phyloP scores from a whole-genome alignment of 2,797 vertebrate genomes.

The Notolepis coatsorum region DNA sequence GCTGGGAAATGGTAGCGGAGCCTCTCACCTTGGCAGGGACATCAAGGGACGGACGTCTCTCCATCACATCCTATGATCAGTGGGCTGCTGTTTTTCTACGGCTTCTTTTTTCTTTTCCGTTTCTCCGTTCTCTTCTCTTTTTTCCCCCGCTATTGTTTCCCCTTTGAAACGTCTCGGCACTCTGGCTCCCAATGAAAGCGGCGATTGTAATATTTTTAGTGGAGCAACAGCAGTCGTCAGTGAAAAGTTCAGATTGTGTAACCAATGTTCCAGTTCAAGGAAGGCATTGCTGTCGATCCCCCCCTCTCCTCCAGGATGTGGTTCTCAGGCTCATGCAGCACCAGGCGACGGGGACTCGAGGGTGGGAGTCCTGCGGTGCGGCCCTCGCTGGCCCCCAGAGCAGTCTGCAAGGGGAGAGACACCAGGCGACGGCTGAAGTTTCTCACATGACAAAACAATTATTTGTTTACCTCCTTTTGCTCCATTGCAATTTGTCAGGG shows the following conservation, averaged over 20 bases:
- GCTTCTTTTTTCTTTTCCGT: constrained; percentile 64
- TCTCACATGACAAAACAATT: constrained; percentile 80
- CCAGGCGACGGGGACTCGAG: constrained; percentile 75
- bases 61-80: constrained; percentile 75
- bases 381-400: constrained; percentile 67
- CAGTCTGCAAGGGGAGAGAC: constrained; percentile 77
- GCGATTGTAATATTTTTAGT: constrained; percentile 83
- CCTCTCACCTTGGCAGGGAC: constrained; percentile 77
- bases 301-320: constrained; percentile 83
- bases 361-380: constrained; percentile 78
- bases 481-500: constrained; percentile 57
- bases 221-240: constrained; percentile 79
- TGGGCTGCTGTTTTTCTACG: constrained; percentile 68
- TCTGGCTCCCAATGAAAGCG: constrained; percentile 82
- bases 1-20: constrained; percentile 74
- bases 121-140: too few species aligned
- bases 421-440: constrained; percentile 77
- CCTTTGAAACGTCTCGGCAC: constrained; percentile 67
- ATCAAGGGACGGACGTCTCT: constrained; percentile 74
- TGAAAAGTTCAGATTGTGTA: constrained; percentile 87
- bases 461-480: constrained; percentile 73
- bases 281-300: constrained; percentile 78
- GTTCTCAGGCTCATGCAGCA: constrained; percentile 80
- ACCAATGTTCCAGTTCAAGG: constrained; percentile 84
- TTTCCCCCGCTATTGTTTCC: constrained; percentile 80